A percentile compares a stretch with the other conserved stretches of the same genome.
Conservation (phyloP, 2,113 vertebrate genomes). For the Ondatra zibethicus region DNA sequence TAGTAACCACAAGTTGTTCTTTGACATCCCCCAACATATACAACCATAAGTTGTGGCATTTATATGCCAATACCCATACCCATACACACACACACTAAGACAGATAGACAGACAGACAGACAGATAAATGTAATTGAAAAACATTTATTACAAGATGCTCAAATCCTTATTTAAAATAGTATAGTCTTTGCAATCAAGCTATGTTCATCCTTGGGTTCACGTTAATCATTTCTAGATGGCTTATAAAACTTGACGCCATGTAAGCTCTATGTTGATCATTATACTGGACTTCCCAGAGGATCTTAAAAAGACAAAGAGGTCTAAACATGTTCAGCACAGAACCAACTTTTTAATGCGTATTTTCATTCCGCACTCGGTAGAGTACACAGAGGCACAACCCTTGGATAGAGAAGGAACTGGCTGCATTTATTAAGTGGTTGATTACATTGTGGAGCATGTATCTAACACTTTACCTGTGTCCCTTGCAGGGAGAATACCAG, state of each 20-base stretch:
- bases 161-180: neutral
- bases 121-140: neutral
- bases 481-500: conserved; percentile 84
- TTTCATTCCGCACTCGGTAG: neutral
- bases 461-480: conserved; percentile 60
- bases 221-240: neutral
- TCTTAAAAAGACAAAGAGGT: neutral
- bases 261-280: neutral
- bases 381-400: neutral
- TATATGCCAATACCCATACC: neutral
- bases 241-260: neutral
- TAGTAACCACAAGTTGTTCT: neutral
- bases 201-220: neutral
- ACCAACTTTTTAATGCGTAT: neutral
- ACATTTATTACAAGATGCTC: neutral
- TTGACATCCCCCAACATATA: neutral
- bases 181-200: neutral
- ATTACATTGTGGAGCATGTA: neutral
- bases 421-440: neutral
- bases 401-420: too few species aligned
- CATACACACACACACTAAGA: neutral
- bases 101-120: too few species aligned
- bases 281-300: too few species aligned
- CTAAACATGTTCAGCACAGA: neutral
- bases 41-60: neutral